Evolutionary conservation across 2,888 invertebrate genomes (phyloP), one percentile per base, ranked within the genome.

Genomic region (Lutraria lutraria): DNA sequence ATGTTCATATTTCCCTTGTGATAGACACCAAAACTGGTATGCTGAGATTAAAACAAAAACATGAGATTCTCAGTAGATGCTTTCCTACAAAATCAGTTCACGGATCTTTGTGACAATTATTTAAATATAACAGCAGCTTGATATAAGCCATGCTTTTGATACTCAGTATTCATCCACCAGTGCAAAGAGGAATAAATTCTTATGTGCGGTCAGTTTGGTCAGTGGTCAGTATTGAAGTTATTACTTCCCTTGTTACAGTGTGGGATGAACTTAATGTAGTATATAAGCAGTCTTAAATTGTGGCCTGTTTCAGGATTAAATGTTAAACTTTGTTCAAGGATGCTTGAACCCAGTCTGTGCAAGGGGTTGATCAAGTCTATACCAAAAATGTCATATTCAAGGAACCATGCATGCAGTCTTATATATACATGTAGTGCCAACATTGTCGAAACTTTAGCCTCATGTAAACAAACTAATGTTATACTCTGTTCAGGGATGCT

Each of bases 1-100:
- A n/a, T 68, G n/a, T 68, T 68, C 63, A 68, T 68, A 68, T 68
- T 68, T 68, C 63, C 63, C 63, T 68, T 25, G 25, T 43, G 63
- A 68, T 25, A 25, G n/a, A 25, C n/a, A 25, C 63, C n/a, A 68
- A 68, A 68, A n/a, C n/a, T 25, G 0, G 4, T 6, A 60, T 12
- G 12, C 25, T 68, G 63, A 68, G 63, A 68, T n/a, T 43, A 43
- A 43, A 43, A 43, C 43, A 43, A 43, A 43, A 43, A 43, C 43
- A 43, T 43, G 43, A 43, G 4, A 43, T 4, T 43, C 43, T 4
- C 43, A 43, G 43, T 43, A 43, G 43, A 4, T 43, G 8, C 43
- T 43, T 43, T 43, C n/a, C n/a, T n/a, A n/a, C n/a, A n/a, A n/a
- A n/a, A n/a, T n/a, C n/a, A n/a, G n/a, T n/a, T n/a, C 43, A 43